phyloP scores from a whole-genome alignment of 2,113 vertebrate genomes.

The Otocyon megalotis region DNA sequence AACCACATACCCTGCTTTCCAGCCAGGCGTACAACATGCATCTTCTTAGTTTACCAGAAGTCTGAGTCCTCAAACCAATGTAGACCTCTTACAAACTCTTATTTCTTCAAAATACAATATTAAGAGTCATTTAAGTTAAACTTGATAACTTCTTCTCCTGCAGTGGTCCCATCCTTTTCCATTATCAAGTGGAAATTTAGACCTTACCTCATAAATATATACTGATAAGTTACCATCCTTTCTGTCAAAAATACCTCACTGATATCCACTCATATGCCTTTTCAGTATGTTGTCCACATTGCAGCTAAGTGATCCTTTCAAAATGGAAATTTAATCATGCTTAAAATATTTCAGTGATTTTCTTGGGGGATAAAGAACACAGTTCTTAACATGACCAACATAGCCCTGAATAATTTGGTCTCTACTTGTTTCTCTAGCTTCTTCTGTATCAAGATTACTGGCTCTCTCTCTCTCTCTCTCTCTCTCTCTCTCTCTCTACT shows the following conservation, averaged over 20 bases:
- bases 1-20: background rate
- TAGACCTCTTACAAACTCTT: background rate
- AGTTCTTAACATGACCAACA: background rate
- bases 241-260: background rate
- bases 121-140: background rate
- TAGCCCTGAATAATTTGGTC: background rate
- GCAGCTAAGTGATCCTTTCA: background rate
- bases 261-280: background rate
- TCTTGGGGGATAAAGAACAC: background rate
- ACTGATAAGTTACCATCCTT: background rate
- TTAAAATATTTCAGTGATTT: background rate
- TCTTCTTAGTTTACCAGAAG: background rate
- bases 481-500: background rate
- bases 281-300: background rate
- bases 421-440: background rate
- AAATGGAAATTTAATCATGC: background rate
- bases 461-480: background rate
- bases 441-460: background rate
- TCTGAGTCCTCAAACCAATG: background rate
- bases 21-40: background rate
- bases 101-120: background rate
- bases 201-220: background rate
- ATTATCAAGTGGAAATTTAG: background rate
- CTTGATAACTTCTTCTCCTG: background rate
- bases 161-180: background rate